Conservation (phyloP, 2,797 vertebrate genomes). For the Amblyraja radiata region DNA sequence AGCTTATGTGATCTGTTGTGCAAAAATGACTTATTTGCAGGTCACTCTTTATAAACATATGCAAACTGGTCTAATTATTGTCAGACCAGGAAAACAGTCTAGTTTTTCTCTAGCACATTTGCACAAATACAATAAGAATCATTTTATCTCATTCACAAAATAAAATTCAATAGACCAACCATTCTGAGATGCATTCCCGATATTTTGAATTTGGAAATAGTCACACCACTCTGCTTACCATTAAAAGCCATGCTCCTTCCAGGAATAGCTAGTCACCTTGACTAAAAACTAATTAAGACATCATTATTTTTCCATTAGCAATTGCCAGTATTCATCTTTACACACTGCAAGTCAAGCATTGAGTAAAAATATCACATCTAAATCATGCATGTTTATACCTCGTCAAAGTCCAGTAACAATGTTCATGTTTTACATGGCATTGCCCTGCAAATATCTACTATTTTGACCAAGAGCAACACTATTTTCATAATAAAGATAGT, state of each 20-base stretch:
- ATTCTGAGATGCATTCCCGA: neutral
- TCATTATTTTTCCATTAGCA: slow-evolving; percentile 24
- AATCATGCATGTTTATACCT: neutral
- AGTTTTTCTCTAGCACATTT: neutral
- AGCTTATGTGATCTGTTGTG: too few relatives aligned
- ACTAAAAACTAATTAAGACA: neutral
- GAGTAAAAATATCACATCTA: neutral
- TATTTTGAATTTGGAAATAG: neutral
- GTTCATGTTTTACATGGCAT: neutral
- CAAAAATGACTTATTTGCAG: too few relatives aligned
- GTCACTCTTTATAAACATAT: too few relatives aligned
- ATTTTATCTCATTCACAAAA: neutral
- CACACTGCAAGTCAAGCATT: neutral
- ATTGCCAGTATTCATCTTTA: neutral
- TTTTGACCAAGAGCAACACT: too few relatives aligned
- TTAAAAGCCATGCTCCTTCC: neutral
- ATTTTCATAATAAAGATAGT: neutral
- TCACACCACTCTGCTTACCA: neutral
- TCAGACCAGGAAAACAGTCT: neutral
- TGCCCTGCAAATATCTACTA: neutral
- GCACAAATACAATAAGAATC: neutral
- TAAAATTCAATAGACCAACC: neutral
- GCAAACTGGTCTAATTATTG: too few relatives aligned
- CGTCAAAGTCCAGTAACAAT: neutral
- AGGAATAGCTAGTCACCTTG: slow-evolving; percentile 9